Conservation (phyloP, 1,140 invertebrate genomes). For the Lucilia cuprina region DNA sequence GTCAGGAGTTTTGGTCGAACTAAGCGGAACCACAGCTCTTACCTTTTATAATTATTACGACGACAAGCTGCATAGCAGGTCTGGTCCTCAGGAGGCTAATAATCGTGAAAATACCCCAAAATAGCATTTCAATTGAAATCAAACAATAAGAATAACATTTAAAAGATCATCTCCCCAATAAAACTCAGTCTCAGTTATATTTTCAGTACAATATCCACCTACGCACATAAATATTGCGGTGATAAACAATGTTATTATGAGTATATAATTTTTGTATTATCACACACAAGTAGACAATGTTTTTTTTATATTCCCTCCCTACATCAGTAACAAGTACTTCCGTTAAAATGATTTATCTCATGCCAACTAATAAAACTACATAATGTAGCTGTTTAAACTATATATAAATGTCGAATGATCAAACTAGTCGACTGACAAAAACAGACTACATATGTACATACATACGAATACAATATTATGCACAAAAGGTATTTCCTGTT, state of each 20-base stretch:
- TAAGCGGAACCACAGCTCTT: no score
- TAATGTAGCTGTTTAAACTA: neutral
- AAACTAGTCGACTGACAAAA: neutral
- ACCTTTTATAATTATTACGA: no score
- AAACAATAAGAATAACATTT: no score
- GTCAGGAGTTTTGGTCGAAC: no score
- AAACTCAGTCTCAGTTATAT: neutral
- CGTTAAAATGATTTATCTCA: slow-evolving; percentile 33
- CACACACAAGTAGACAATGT: neutral
- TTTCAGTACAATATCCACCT: neutral
- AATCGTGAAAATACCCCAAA: no score
- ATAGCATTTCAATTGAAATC: no score
- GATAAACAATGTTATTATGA: neutral
- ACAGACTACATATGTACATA: slow-evolving; percentile 30
- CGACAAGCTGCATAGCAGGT: no score
- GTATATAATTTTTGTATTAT: no score
- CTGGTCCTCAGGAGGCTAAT: no score
- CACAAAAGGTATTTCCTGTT: slow-evolving; percentile 36
- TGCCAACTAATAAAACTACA: slow-evolving; percentile 1
- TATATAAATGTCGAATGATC: neutral
- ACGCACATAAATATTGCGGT: neutral
- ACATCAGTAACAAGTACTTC: slow-evolving; percentile 29
- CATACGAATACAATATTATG: slow-evolving; percentile 18
- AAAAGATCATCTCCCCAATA: neutral
- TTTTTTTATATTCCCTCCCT: neutral